These are phyloP conservation scores for Anolis apletophallus DNA, from an alignment of 2,797 vertebrate genomes.

Conservation along the genomic window DNA sequence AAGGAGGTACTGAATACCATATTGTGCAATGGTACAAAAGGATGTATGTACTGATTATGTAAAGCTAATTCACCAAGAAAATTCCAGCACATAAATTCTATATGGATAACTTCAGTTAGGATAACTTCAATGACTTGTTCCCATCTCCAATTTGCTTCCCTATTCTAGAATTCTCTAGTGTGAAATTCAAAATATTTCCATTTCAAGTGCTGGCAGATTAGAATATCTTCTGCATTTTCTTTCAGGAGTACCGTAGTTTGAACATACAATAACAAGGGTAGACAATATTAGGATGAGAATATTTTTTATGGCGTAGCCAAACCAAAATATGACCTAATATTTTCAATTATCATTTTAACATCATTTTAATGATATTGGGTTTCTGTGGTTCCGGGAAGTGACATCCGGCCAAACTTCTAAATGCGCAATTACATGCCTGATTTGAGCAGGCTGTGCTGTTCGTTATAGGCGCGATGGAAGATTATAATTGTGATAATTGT, in stretches of 20 bases:
- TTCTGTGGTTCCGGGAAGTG: neutral
- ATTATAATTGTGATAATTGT: too few species aligned
- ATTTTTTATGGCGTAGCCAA: neutral
- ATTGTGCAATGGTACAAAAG: too few species aligned
- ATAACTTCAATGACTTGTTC: neutral
- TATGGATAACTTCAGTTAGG: neutral
- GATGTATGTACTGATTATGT: too few species aligned
- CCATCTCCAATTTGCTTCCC: neutral
- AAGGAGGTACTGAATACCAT: too few species aligned
- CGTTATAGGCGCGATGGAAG: neutral
- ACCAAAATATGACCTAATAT: neutral
- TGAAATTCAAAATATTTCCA: neutral
- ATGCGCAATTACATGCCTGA: too few species aligned
- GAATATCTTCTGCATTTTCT: neutral
- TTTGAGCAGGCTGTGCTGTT: neutral
- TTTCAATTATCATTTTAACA: too few species aligned
- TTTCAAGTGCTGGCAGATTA: neutral
- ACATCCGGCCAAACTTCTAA: neutral
- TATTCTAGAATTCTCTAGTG: neutral
- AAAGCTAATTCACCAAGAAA: too few species aligned
- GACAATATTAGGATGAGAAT: neutral
- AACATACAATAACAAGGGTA: too few species aligned
- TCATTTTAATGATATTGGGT: too few species aligned
- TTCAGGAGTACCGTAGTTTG: too few species aligned
- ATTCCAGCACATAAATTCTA: neutral